Percentiles rank a stretch among this genome's conserved stretches.
Evolutionary conservation across 2,113 vertebrate species (phyloP).

Genomic region (Archilochus colubris): DNA sequence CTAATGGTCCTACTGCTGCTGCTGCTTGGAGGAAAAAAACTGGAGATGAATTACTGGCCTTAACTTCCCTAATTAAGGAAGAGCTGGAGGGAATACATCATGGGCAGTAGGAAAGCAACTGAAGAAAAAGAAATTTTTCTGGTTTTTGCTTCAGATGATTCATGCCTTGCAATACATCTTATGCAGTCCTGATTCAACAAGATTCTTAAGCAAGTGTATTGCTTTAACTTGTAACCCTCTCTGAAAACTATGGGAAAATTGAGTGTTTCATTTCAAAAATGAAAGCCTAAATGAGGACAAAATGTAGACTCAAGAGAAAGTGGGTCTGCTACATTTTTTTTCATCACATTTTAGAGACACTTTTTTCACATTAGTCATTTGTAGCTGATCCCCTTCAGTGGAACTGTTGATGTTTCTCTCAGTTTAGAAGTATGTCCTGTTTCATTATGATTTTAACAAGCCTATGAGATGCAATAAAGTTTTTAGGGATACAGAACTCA

Average conservation of each 20-base stretch:
- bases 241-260: constrained; percentile 3
- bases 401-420: not conserved
- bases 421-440: not conserved
- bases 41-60: constrained; percentile 49
- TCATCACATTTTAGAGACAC: not conserved
- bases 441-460: not conserved
- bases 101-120: not conserved
- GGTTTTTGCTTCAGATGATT: constrained; percentile 49
- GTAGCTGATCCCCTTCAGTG: not conserved
- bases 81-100: constrained; percentile 51
- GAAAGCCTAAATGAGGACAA: not conserved
- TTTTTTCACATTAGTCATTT: not conserved
- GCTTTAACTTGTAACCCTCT: constrained; percentile 54
- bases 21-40: constrained; percentile 14
- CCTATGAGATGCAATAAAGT: not conserved
- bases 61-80: constrained; percentile 62
- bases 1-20: not conserved
- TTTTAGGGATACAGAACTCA: not conserved
- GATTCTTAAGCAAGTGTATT: constrained; percentile 43
- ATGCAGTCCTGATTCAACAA: not conserved
- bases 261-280: not conserved
- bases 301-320: not conserved
- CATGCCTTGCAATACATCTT: constrained; percentile 19
- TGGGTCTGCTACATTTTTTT: not conserved
- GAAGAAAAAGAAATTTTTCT: constrained; percentile 32